Evolutionary conservation across 1,140 invertebrate genomes (phyloP), one percentile per base, ranked within the genome.

Genomic region (Zelostemma sp.): DNA sequence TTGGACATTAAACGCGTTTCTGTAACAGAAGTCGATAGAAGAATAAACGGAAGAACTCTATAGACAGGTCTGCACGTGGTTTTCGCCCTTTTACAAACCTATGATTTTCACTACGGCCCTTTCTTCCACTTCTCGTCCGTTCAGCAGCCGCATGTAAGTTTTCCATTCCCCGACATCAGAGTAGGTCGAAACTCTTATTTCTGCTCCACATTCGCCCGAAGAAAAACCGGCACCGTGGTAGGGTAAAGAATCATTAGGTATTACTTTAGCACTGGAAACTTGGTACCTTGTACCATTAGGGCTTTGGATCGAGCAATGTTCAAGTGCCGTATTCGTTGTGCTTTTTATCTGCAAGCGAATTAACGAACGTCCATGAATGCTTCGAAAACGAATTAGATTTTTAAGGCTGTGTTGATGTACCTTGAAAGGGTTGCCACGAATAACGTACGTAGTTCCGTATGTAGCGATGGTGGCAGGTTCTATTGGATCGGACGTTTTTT

Each of bases 221-320:
- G 57, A 50, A 5, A 83, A 35, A 15, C 80, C 76, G 9, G 64
- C 50, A 33, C 79, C 78, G 28, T 62, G 35, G 40, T 81, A 82
- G 25, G 64, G 49, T 12, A 73, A 43, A 50, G 46, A 65, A 11
- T 54, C 47, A 15, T 11, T 25, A 33, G 16, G 6, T 17, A 45
- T 48, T 58, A 46, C 53, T 70, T 50, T 59, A 40, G 45, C 62
- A 28, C 58, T 54, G 8, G 57, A 64, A 6, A 76, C 68, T 21
- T 41, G 62, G 45, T 79, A 79, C 16, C 40, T 47, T 14, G 73
- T 79, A 14, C 78, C 76, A 48, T 80, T 80, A 8, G 78, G 79
- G 70, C 76, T 79, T 48, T 64, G 60, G 11, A 84, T 49, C 76
- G 77, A 82, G 50, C 80, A 84, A 50, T 83, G 82, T 25, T 73